Conservation (phyloP, 2,113 vertebrate genomes). For the Thamnophis sirtalis region DNA sequence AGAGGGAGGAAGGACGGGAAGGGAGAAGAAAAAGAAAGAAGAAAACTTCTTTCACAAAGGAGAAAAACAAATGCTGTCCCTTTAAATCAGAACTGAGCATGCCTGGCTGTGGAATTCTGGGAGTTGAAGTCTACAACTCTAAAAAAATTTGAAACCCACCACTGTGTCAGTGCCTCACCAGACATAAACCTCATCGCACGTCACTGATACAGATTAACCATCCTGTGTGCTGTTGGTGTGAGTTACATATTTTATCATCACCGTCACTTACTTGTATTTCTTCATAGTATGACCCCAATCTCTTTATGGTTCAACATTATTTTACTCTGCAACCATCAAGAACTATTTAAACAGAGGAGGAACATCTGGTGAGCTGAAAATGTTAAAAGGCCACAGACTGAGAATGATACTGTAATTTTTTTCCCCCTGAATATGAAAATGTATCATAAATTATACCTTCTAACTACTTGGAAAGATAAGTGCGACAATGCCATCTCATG, state of each 20-base stretch:
- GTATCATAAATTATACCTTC: conserved; percentile 45
- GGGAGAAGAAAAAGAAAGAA: too few species aligned
- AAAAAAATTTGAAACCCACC: too few species aligned
- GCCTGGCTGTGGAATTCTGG: too few species aligned
- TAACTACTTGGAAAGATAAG: conserved; percentile 25
- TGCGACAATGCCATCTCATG: conserved; percentile 31
- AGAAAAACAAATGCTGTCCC: too few species aligned
- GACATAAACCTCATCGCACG: too few species aligned
- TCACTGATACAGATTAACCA: background rate
- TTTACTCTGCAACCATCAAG: conserved; percentile 44
- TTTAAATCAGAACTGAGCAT: too few species aligned
- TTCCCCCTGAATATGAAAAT: conserved; percentile 42
- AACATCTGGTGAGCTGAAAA: conserved; percentile 58
- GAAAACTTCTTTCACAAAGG: too few species aligned
- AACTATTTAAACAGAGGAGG: conserved; percentile 45
- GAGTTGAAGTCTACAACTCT: too few species aligned
- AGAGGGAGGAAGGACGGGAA: too few species aligned
- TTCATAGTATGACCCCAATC: conserved; percentile 39
- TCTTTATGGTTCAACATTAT: conserved; percentile 51
- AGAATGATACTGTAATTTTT: conserved; percentile 42
- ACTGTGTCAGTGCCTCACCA: too few species aligned
- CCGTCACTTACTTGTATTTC: conserved; percentile 19
- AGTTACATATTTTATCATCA: conserved; percentile 11
- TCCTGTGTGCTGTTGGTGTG: background rate
- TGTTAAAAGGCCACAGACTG: conserved; percentile 33